phyloP scores from a whole-genome alignment of 2,888 invertebrate species.

The Hypolimnas misippus region DNA sequence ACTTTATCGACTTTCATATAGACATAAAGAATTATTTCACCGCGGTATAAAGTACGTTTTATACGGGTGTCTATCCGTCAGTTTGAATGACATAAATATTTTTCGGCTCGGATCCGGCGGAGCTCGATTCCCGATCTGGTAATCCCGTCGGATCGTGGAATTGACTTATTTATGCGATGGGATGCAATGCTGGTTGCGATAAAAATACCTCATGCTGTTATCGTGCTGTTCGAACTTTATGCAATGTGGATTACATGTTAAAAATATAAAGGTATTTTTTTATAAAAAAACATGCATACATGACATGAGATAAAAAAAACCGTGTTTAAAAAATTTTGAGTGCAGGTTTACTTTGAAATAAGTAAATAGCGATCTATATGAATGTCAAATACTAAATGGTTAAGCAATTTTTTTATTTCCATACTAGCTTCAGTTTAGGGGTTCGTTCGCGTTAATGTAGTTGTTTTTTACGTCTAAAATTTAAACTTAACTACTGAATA shows the following conservation, averaged over 20 bases:
- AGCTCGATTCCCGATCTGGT: slow-evolving; percentile 21
- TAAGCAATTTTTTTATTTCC: no score
- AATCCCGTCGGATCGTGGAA: slow-evolving; percentile 23
- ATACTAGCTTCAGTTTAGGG: no score
- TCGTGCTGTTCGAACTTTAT: background rate
- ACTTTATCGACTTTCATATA: slow-evolving; percentile 16
- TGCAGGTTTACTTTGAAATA: no score
- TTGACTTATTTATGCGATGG: slow-evolving; percentile 8
- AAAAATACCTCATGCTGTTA: slow-evolving; percentile 1
- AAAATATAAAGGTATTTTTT: no score
- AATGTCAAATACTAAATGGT: no score
- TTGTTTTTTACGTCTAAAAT: no score
- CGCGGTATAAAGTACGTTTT: slow-evolving; percentile 9
- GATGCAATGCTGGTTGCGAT: background rate
- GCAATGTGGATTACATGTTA: background rate
- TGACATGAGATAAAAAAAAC: no score
- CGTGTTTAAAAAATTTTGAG: no score
- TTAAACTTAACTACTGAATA: no score
- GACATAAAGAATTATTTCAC: background rate
- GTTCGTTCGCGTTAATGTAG: no score
- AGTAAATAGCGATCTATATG: no score
- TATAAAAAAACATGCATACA: no score
- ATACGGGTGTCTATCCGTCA: slow-evolving; percentile 8
- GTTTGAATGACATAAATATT: slow-evolving; percentile 27
- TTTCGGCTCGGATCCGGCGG: slow-evolving; percentile 20